These are phyloP conservation scores for Aeoliscus strigatus DNA, from an alignment of 2,797 vertebrate genomes.

Conservation along the genomic window DNA sequence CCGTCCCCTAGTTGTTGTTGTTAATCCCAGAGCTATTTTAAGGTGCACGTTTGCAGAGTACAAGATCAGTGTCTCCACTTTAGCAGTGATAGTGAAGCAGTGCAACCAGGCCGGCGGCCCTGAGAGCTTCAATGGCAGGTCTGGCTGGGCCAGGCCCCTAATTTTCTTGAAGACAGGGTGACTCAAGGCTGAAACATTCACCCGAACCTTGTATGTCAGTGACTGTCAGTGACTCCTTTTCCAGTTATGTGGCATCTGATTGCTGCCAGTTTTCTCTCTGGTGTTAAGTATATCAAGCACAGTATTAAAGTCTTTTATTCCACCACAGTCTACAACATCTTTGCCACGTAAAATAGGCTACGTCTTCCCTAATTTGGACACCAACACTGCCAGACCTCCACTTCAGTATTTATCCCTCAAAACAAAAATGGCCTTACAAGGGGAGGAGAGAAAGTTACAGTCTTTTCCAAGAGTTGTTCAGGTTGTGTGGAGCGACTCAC, in stretches of 20 bases:
- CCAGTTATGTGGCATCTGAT: conserved; percentile 18
- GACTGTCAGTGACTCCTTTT: conserved; percentile 49
- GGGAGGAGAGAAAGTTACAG: too few species aligned
- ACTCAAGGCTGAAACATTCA: conserved; percentile 54
- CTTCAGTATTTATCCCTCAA: too few species aligned
- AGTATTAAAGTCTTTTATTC: too few species aligned
- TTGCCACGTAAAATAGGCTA: too few species aligned
- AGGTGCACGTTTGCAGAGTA: conserved; percentile 40
- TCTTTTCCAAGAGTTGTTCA: too few species aligned
- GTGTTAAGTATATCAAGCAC: too few species aligned
- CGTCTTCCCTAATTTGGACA: too few species aligned
- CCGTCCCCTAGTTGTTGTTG: conserved; percentile 61
- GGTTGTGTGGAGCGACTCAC: too few species aligned
- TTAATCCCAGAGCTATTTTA: conserved; percentile 73
- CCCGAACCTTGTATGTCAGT: conserved; percentile 17
- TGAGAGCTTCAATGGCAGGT: conserved; percentile 30
- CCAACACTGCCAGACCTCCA: too few species aligned
- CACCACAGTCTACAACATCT: too few species aligned
- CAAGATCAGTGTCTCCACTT: conserved; percentile 39
- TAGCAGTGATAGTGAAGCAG: conserved; percentile 39
- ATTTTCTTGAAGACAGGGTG: conserved; percentile 42
- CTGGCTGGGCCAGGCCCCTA: conserved; percentile 24
- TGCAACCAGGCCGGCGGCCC: conserved; percentile 27
- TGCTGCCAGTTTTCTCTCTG: conserved; percentile 13
- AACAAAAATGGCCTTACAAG: too few species aligned